Percentiles rank a stretch among this genome's conserved stretches.
Conservation (phyloP, 2,113 vertebrate species). For the Hiodon alosoides region DNA sequence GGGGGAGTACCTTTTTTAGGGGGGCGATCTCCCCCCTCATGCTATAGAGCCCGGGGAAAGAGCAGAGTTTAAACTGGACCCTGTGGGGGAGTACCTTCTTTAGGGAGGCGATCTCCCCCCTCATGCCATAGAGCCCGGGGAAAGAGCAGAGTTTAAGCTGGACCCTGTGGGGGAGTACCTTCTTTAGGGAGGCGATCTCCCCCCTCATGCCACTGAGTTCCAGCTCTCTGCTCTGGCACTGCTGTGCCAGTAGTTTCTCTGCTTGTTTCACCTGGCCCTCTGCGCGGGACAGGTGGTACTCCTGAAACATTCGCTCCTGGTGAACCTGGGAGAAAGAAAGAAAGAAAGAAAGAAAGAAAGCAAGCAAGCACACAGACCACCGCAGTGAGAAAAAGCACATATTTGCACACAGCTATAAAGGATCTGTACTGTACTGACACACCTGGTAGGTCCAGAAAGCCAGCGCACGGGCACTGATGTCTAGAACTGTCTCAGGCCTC, state of each 20-base stretch:
- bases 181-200: slow-evolving; percentile 76
- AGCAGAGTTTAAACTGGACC: too few species aligned
- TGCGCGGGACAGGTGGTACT: slow-evolving; percentile 73
- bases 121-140: slow-evolving; percentile 67
- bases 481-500: slow-evolving; percentile 73
- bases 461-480: slow-evolving; percentile 75
- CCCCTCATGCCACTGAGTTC: slow-evolving; percentile 72
- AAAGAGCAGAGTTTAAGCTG: too few species aligned
- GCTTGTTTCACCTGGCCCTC: slow-evolving; percentile 74
- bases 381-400: not conserved
- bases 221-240: slow-evolving; percentile 76
- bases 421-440: not conserved
- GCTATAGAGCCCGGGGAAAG: slow-evolving; percentile 56
- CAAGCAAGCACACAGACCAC: not conserved
- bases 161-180: slow-evolving; percentile 45
- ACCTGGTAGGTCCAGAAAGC: slow-evolving; percentile 89
- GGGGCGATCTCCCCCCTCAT: slow-evolving; percentile 75
- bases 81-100: slow-evolving; percentile 63
- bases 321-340: slow-evolving; percentile 61
- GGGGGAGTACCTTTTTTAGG: slow-evolving; percentile 52
- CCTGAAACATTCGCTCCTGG: slow-evolving; percentile 79
- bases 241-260: slow-evolving; percentile 78
- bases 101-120: slow-evolving; percentile 71
- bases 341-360: not conserved
- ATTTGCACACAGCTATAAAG: not conserved